Evolutionary conservation across 92 coral and sea anemone species (phyloP).

Genomic region (Zoanthus solanderi): DNA sequence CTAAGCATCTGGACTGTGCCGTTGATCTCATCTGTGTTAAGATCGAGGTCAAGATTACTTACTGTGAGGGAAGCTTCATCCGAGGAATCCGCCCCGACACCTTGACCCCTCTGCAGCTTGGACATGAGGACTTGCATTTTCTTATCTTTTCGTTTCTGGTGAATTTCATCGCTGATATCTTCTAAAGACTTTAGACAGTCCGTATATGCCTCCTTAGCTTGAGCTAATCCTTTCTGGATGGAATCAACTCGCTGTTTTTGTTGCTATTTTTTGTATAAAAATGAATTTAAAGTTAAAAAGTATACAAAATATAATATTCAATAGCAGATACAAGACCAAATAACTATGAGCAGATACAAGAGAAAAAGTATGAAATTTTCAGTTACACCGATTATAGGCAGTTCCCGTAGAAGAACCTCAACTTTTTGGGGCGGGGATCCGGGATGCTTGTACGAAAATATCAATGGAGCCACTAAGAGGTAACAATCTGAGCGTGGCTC

Average conservation of each 20-base stretch:
- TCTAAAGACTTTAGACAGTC: constrained; percentile 87
- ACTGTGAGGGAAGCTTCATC: constrained; percentile 84
- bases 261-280: constrained; percentile 67
- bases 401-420: no score
- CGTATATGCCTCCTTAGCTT: constrained; percentile 88
- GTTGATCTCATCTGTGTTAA: constrained; percentile 57
- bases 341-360: no score
- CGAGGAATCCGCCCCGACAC: constrained; percentile 98
- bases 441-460: no score
- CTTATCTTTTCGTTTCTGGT: constrained; percentile 86
- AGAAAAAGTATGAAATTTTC: no score
- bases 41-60: constrained; percentile 84
- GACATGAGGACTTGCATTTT: constrained; percentile 75
- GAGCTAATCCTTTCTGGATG: constrained; percentile 77
- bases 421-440: no score
- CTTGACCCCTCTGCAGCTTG: constrained; percentile 85
- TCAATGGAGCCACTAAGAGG: no score
- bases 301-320: no score
- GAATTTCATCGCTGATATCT: constrained; percentile 95
- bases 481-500: no score
- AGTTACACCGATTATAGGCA: no score
- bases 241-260: constrained; percentile 89
- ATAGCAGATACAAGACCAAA: no score
- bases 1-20: constrained; percentile 33
- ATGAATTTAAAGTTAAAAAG: neutral